phyloP scores from a whole-genome alignment of 2,888 invertebrate genomes.

The Metalampra italica region DNA sequence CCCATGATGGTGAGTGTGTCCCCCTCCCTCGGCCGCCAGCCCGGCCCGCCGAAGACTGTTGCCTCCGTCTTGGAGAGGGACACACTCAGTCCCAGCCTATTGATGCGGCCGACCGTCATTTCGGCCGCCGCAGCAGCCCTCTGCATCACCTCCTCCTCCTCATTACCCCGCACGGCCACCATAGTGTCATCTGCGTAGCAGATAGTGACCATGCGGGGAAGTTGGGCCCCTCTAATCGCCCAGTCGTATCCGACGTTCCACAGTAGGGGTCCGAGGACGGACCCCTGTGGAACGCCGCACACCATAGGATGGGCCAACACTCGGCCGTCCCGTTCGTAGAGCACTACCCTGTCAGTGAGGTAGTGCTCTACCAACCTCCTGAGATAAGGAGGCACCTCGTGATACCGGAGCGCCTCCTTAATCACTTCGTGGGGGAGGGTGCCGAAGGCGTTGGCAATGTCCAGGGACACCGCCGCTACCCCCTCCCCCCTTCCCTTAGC shows the following conservation, averaged over 20 bases:
- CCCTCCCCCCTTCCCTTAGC: neutral
- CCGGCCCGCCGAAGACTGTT: neutral
- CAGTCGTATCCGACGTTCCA: constrained; percentile 19
- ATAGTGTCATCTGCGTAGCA: too few species aligned
- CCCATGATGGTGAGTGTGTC: neutral
- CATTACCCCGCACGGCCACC: too few species aligned
- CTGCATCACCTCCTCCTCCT: too few species aligned
- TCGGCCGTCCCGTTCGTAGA: too few species aligned
- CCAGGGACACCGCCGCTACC: neutral
- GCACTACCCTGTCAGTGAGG: neutral
- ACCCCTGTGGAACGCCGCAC: constrained; percentile 18
- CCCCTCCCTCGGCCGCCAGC: neutral
- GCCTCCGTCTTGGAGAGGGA: neutral
- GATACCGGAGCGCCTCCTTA: neutral
- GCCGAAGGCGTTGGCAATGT: neutral
- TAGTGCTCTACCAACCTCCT: neutral
- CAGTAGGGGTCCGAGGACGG: constrained; percentile 16
- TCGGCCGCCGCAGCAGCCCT: too few species aligned
- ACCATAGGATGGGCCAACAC: too few species aligned
- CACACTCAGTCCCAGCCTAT: neutral
- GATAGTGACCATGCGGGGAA: too few species aligned
- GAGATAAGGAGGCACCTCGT: neutral
- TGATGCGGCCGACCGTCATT: too few species aligned
- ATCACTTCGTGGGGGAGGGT: neutral
- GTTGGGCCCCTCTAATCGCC: too few species aligned